phyloP scores from a whole-genome alignment of 1,140 invertebrate species.

The Pentalonia nigronervosa region DNA sequence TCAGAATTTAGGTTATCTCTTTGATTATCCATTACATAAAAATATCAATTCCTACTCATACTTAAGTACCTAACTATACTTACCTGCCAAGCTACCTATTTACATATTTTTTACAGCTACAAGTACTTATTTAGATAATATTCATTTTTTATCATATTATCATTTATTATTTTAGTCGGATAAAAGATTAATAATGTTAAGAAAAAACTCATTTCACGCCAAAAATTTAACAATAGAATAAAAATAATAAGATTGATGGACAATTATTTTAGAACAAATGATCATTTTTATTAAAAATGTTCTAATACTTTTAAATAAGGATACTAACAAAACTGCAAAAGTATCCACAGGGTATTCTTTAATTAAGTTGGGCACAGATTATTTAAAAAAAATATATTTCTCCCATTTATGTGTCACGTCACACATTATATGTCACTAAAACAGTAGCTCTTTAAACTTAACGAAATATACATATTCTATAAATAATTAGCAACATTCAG shows the following conservation, averaged over 20 bases:
- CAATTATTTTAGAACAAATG: neutral
- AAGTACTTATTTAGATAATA: neutral
- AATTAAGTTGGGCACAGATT: neutral
- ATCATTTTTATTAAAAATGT: neutral
- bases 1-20: neutral
- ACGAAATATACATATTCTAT: slow-evolving; percentile 38
- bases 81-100: neutral
- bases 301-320: neutral
- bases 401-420: slow-evolving; percentile 11
- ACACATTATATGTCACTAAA: neutral
- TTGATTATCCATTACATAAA: neutral
- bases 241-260: neutral
- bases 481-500: slow-evolving; percentile 43
- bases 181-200: neutral
- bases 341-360: neutral
- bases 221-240: neutral
- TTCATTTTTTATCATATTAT: neutral
- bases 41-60: neutral
- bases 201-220: neutral
- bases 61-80: too few relatives aligned
- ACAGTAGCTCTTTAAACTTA: slow-evolving; percentile 14
- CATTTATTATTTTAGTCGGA: neutral
- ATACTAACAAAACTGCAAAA: neutral
- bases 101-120: neutral
- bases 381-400: neutral